Evolutionary conservation across 2,797 vertebrate species (phyloP), one percentile per base, ranked within the genome.

Genomic region (Eupleurogrammus muticus): DNA sequence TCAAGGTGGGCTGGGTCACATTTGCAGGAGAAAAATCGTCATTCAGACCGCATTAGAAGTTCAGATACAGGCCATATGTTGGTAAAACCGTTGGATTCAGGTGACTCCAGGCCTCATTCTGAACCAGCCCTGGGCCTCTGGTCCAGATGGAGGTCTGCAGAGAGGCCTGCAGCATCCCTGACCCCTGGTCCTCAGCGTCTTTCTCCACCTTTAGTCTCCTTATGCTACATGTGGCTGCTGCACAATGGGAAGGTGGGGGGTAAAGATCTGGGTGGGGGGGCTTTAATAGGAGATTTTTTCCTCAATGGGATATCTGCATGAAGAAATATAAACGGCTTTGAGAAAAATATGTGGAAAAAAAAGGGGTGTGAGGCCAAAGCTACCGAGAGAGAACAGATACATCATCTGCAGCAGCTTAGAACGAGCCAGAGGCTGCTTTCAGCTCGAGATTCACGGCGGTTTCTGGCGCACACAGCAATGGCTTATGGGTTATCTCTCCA

Each of bases 401-500:
- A 72, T 74, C 58, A 50, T 49, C 59, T 72, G 46, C 20, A 55
- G 48, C 32, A 74, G 56, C 61, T 68, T 68, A 51, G 75, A 5
- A 34, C 46, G 52, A 19, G 73, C 48, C 66, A 60, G 47, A 49
- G 75, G 66, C 38, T 70, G 56, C 10, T 34, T 52, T 70, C 55
- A n/a, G n/a, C n/a, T n/a, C n/a, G n/a, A n/a, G n/a, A n/a, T n/a
- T n/a, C n/a, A n/a, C n/a, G n/a, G n/a, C n/a, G n/a, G n/a, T n/a
- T n/a, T n/a, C n/a, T 87, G 73, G 69, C 81, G 53, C 53, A 70
- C 34, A 28, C 58, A 78, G 48, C 50, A 20, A 36, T 62, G 61
- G 53, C 73, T 84, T 44, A 62, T 71, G 66, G 71, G 54, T 83
- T 66, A 64, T 88, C 77, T 80, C 68, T 78, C 79, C 63, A 83